phyloP scores from a whole-genome alignment of 2,113 vertebrate species.

The Dipodomys stephensi region DNA sequence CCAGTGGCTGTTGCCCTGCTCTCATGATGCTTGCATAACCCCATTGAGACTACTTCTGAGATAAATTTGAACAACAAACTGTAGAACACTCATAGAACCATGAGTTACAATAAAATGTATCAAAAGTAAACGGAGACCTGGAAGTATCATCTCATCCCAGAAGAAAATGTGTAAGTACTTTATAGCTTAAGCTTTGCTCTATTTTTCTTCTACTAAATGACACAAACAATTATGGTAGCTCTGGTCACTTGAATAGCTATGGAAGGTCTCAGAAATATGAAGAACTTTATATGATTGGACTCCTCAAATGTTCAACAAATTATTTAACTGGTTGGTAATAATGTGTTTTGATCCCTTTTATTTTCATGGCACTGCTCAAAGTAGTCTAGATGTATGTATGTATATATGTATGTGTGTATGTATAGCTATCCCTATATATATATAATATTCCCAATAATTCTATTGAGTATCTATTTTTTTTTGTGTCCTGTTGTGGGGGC shows the following conservation, averaged over 20 bases:
- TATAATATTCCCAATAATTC: neutral
- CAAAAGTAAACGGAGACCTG: neutral
- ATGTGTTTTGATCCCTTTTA: neutral
- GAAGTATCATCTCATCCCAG: neutral
- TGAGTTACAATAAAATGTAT: neutral
- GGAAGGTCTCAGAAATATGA: neutral
- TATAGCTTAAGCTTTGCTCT: neutral
- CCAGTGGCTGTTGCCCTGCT: accelerated
- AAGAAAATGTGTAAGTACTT: neutral
- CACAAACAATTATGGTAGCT: neutral
- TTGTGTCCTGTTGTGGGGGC: too few relatives aligned
- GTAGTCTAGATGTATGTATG: too few relatives aligned
- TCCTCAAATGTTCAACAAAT: conserved; percentile 18
- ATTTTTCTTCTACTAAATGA: neutral
- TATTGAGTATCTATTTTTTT: neutral
- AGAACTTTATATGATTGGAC: neutral
- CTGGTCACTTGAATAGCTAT: neutral
- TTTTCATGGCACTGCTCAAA: neutral
- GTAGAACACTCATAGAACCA: neutral
- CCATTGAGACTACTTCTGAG: neutral
- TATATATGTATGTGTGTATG: too few relatives aligned
- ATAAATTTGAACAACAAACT: neutral
- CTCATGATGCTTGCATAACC: neutral
- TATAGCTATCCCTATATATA: too few relatives aligned
- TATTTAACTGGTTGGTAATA: neutral